Conservation (phyloP, 2,113 vertebrate species). For the Eolophus roseicapilla region DNA sequence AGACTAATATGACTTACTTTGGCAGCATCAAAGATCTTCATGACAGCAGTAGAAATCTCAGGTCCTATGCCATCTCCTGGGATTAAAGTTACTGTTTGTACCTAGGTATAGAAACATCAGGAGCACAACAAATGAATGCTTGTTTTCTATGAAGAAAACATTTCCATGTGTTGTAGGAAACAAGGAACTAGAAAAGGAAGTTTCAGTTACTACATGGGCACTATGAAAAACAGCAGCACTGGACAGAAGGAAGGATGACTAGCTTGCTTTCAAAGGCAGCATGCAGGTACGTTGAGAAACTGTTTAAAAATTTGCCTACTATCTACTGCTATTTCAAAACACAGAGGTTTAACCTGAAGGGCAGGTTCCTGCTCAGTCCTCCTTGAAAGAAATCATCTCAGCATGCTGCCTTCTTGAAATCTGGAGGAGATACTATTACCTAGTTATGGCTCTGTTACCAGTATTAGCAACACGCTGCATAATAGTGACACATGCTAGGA, state of each 20-base stretch:
- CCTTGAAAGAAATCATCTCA: neutral
- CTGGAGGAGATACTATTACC: neutral
- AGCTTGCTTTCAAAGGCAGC: neutral
- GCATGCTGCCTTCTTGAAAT: neutral
- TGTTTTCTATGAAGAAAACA: neutral
- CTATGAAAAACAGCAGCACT: neutral
- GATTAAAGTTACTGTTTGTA: conserved; percentile 93
- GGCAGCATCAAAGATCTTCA: conserved; percentile 94
- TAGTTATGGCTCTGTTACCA: neutral
- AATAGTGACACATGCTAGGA: neutral
- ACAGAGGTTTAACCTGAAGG: neutral
- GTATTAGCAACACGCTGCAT: neutral
- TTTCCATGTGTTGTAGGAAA: neutral
- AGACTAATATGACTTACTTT: conserved; percentile 74
- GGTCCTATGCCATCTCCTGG: conserved; percentile 97
- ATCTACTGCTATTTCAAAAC: neutral
- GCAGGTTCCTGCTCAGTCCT: neutral
- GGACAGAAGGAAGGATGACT: neutral
- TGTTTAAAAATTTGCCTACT: neutral
- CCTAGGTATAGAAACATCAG: conserved; percentile 68
- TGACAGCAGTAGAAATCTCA: conserved; percentile 89
- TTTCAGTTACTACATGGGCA: neutral
- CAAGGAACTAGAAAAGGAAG: neutral
- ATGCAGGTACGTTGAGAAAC: neutral
- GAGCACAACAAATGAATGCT: neutral